These are phyloP conservation scores for Atractosteus spatula DNA, from an alignment of 2,113 vertebrate species.

Conservation along the genomic window DNA sequence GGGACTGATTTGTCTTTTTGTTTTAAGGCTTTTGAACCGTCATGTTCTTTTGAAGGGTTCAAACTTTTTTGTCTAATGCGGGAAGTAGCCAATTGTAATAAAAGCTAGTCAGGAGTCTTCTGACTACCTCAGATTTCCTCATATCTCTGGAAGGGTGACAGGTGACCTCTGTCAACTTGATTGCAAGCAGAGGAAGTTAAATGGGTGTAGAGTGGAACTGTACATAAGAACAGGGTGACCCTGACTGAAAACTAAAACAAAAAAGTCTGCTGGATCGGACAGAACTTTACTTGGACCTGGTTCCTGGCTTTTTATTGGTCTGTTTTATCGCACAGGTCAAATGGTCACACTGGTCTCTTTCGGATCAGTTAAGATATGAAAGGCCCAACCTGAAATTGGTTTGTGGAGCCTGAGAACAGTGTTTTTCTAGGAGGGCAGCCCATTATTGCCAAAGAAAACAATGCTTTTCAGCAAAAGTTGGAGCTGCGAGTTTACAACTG, in stretches of 20 bases:
- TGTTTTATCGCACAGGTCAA: too few relatives aligned
- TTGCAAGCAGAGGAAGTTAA: slow-evolving; percentile 58
- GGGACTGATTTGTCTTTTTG: too few relatives aligned
- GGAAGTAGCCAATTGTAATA: slow-evolving; percentile 59
- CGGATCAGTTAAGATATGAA: too few relatives aligned
- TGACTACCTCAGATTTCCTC: slow-evolving; percentile 24
- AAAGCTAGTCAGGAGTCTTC: slow-evolving; percentile 45
- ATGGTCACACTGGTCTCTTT: too few relatives aligned
- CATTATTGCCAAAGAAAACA: slow-evolving; percentile 57
- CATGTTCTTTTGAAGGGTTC: slow-evolving; percentile 36
- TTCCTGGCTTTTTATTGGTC: too few relatives aligned
- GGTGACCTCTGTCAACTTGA: slow-evolving; percentile 58
- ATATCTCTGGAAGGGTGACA: slow-evolving; percentile 53
- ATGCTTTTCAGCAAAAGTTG: slow-evolving; percentile 47
- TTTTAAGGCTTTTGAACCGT: background rate
- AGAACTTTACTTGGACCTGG: too few relatives aligned
- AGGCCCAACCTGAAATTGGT: background rate
- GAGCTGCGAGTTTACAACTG: slow-evolving; percentile 47
- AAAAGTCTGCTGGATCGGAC: too few relatives aligned
- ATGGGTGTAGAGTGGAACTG: background rate
- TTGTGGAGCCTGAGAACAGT: slow-evolving; percentile 8
- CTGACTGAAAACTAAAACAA: too few relatives aligned
- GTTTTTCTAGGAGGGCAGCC: slow-evolving; percentile 33
- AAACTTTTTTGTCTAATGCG: slow-evolving; percentile 42
- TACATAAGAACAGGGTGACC: too few relatives aligned